phyloP scores from a whole-genome alignment of 2,113 vertebrate genomes.

The Crotalus viridis region DNA sequence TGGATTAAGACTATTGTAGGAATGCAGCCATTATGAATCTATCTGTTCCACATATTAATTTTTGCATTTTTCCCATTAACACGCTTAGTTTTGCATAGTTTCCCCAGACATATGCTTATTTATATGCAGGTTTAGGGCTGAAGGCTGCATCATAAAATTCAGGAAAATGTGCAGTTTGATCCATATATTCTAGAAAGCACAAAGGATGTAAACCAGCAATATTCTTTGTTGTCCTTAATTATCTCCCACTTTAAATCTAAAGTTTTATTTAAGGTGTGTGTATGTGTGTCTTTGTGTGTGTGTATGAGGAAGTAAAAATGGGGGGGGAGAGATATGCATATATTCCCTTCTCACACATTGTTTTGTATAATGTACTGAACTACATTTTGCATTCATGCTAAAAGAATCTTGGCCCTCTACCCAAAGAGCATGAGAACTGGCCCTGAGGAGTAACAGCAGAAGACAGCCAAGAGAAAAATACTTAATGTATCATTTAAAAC shows the following conservation, averaged over 20 bases:
- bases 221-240: background rate
- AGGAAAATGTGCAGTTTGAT: background rate
- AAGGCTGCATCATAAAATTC: background rate
- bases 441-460: background rate
- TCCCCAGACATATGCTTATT: background rate
- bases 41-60: background rate
- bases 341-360: background rate
- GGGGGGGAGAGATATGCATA: background rate
- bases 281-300: background rate
- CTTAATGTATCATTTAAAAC: background rate
- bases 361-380: background rate
- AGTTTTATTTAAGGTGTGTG: background rate
- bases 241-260: background rate
- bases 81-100: background rate
- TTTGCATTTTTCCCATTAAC: background rate
- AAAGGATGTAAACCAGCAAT: background rate
- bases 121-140: background rate
- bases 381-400: background rate
- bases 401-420: background rate
- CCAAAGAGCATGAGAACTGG: slow-evolving; percentile 6
- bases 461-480: background rate
- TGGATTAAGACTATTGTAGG: background rate
- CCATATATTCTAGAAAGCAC: background rate
- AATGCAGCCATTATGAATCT: background rate
- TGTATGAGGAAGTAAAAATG: background rate